phyloP scores from a whole-genome alignment of 2,797 vertebrate species.

The Fistularia commersonii region DNA sequence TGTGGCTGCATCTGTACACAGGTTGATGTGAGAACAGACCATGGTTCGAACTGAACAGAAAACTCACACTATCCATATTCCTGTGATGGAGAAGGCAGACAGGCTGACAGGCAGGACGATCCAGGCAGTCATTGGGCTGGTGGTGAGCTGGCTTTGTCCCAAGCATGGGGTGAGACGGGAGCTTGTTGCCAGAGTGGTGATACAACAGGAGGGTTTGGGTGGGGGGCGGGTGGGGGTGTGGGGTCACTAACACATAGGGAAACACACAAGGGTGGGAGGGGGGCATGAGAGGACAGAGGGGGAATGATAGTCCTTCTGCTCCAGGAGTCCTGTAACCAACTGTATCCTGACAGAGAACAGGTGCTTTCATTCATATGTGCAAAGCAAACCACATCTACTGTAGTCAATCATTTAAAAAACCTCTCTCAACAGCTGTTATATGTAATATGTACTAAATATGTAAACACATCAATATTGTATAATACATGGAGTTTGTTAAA shows the following conservation, averaged over 20 bases:
- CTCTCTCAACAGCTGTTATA: too few relatives aligned
- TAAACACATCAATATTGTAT: too few relatives aligned
- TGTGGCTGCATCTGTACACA: too few relatives aligned
- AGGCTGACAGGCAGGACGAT: constrained; percentile 93
- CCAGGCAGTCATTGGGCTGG: constrained; percentile 95
- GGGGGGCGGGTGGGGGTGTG: constrained; percentile 52
- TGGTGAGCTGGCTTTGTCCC: constrained; percentile 74
- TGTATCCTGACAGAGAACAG: constrained; percentile 35
- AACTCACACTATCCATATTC: constrained; percentile 96
- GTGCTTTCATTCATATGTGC: background rate
- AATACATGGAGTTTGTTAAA: too few relatives aligned
- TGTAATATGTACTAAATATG: too few relatives aligned
- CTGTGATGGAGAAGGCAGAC: constrained; percentile 91
- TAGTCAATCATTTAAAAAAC: background rate
- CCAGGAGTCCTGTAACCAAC: constrained; percentile 58
- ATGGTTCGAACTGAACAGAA: too few relatives aligned
- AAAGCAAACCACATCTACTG: background rate
- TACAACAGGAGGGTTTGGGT: constrained; percentile 44
- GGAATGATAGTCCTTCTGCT: constrained; percentile 63
- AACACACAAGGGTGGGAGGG: constrained; percentile 58
- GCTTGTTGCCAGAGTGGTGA: constrained; percentile 50
- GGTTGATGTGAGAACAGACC: too few relatives aligned
- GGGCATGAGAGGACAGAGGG: constrained; percentile 71
- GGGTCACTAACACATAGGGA: constrained; percentile 66
- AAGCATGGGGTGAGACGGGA: constrained; percentile 78